Evolutionary conservation across 2,797 vertebrate species (phyloP), one percentile per base, ranked within the genome.

Genomic region (Hippocampus kuda): DNA sequence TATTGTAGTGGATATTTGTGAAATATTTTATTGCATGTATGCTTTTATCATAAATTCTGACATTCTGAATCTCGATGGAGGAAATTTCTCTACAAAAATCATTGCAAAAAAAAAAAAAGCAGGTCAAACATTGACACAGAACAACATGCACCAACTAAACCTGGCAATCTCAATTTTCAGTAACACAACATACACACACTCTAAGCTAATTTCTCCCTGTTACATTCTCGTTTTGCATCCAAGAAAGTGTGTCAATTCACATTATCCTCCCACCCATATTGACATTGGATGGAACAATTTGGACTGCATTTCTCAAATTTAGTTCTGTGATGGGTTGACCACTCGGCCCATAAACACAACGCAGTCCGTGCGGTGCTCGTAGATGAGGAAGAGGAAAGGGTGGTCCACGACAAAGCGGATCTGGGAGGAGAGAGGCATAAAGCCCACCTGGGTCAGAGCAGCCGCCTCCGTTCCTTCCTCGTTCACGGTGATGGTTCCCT

Each of bases 381-480:
- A 98, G 88, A 98, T 90, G 18, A 98, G 89, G 80, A 99, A 98
- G 71, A 99, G 83, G 79, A 99, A 99, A 4, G 97, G 97, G 0
- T 91, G 93, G 79, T 98, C 95, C 0, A 93, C 91, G 0, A 88
- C 61, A 20, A 99, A 97, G 38, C 92, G 94, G 56, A 91, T 94
- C 88, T 99, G 97, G 49, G 94, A 89, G 16, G 97, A 96, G 65
- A 99, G 90, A 0, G 97, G 97, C 95, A 96, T 99, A 85, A 99
- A 99, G 51, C 94, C 94, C 16, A 97, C 91, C 0, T 90, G 92
- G 72, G 97, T 98, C 70, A 98, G 83, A 0, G 94, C 85, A 0
- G 91, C 94, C 0, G 95, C 97, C 74, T 97, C 93, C 0, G 96
- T 99, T 30, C 97, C 97, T 76, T 99, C 97, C 78, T 99, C 97